Conservation (phyloP, 1,140 invertebrate genomes). For the Drosophila pachea region DNA sequence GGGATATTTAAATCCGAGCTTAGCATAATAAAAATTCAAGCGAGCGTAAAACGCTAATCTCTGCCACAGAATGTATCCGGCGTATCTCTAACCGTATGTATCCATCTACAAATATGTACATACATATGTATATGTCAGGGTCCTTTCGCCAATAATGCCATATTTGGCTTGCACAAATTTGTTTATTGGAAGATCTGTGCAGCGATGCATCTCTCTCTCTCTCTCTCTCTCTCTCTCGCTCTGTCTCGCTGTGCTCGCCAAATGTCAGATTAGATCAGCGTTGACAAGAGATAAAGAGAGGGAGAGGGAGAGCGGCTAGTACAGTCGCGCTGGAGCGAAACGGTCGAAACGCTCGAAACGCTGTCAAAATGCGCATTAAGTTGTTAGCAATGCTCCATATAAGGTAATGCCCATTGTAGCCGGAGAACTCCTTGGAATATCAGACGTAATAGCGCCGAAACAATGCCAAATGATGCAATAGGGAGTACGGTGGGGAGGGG, state of each 20-base stretch:
- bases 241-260: slow-evolving; percentile 45
- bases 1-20: slow-evolving; percentile 70
- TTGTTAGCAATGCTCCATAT: slow-evolving; percentile 58
- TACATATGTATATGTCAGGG: slow-evolving; percentile 20
- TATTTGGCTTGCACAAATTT: slow-evolving; percentile 48
- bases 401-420: slow-evolving; percentile 58
- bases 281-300: slow-evolving; percentile 29
- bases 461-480: slow-evolving; percentile 59
- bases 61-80: slow-evolving; percentile 51
- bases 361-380: slow-evolving; percentile 72
- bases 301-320: slow-evolving; percentile 19
- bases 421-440: slow-evolving; percentile 49
- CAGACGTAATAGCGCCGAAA: slow-evolving; percentile 66
- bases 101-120: slow-evolving; percentile 47
- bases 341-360: too few relatives aligned
- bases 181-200: slow-evolving; percentile 76
- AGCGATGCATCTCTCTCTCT: slow-evolving; percentile 59
- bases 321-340: slow-evolving; percentile 61
- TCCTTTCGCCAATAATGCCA: slow-evolving; percentile 39
- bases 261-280: slow-evolving; percentile 72
- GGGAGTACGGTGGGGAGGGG: too few relatives aligned
- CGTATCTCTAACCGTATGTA: not conserved
- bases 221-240: too few relatives aligned
- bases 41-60: slow-evolving; percentile 79
- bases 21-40: slow-evolving; percentile 78